A percentile compares a stretch with the other conserved stretches of the same genome.
These are phyloP conservation scores for Melanerpes aurifrons DNA, from an alignment of 2,113 vertebrate genomes.

Conservation along the genomic window DNA sequence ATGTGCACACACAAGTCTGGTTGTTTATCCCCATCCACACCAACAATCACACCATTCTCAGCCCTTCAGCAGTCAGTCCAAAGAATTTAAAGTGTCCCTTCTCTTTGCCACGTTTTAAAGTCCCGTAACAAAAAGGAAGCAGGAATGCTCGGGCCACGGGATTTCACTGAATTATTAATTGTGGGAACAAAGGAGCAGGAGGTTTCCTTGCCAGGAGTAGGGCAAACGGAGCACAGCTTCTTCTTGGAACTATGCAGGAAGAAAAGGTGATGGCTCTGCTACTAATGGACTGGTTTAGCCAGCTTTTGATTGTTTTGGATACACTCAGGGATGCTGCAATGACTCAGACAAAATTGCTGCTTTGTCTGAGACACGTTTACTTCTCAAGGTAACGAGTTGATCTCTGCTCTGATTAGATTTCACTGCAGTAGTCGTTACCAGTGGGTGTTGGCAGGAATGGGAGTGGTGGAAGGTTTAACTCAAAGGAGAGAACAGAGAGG, in stretches of 20 bases:
- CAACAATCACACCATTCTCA: background rate
- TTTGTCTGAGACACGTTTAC: constrained; percentile 71
- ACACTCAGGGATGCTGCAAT: constrained; percentile 62
- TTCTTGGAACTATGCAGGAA: constrained; percentile 1
- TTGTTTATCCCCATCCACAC: background rate
- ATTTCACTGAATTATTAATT: constrained; percentile 2
- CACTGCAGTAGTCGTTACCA: constrained; percentile 46
- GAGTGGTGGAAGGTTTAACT: constrained; percentile 60
- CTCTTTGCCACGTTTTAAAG: background rate
- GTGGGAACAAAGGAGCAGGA: background rate
- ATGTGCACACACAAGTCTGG: background rate
- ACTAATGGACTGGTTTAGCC: constrained; percentile 64
- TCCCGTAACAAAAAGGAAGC: background rate
- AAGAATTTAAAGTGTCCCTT: background rate
- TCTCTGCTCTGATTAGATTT: constrained; percentile 58
- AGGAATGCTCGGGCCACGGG: background rate
- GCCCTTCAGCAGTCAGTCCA: background rate
- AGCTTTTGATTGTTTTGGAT: constrained; percentile 70
- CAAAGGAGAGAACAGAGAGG: constrained; percentile 32
- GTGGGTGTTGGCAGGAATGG: constrained; percentile 62
- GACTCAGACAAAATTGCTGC: constrained; percentile 72
- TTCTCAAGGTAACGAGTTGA: constrained; percentile 66
- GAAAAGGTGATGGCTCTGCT: constrained; percentile 62
- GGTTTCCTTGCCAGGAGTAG: background rate
- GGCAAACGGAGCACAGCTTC: background rate